These are phyloP conservation scores for Pterois miles DNA, from an alignment of 2,797 vertebrate species.

Conservation along the genomic window DNA sequence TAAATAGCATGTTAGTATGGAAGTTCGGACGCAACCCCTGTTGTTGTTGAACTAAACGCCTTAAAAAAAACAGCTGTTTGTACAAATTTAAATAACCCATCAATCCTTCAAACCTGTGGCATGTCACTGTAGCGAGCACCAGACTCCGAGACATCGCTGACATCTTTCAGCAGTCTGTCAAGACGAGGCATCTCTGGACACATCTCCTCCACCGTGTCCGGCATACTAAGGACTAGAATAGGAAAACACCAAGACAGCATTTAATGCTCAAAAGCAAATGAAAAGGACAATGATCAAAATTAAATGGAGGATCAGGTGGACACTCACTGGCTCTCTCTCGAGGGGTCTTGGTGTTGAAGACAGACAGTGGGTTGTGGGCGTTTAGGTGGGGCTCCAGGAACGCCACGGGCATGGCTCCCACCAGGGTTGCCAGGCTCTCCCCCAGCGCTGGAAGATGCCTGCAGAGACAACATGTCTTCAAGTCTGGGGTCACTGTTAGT, in stretches of 20 bases:
- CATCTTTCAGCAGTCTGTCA: slow-evolving; percentile 93
- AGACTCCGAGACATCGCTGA: slow-evolving; percentile 92
- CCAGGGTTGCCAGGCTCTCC: slow-evolving; percentile 93
- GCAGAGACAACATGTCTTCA: not conserved
- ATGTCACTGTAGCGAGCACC: slow-evolving; percentile 97
- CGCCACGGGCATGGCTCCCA: slow-evolving; percentile 95
- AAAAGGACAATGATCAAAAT: not conserved
- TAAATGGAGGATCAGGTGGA: not conserved
- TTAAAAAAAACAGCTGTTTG: not conserved
- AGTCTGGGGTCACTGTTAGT: not conserved
- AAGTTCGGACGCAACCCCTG: too few species aligned
- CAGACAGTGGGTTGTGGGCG: slow-evolving; percentile 92
- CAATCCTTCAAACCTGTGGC: slow-evolving; percentile 86
- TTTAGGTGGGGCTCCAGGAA: slow-evolving; percentile 96
- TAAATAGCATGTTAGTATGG: too few species aligned
- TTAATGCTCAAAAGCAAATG: not conserved
- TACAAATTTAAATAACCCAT: not conserved
- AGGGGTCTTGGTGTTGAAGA: slow-evolving; percentile 97
- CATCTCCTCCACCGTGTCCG: slow-evolving; percentile 96
- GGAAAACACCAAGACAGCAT: not conserved
- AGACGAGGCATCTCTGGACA: slow-evolving; percentile 93
- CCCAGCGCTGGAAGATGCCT: slow-evolving; percentile 96
- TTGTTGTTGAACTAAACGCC: not conserved
- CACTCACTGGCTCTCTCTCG: slow-evolving; percentile 95
- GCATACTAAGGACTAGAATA: slow-evolving; percentile 93